Conservation (phyloP, 2,888 invertebrate genomes). For the Drosophila longiperda region DNA sequence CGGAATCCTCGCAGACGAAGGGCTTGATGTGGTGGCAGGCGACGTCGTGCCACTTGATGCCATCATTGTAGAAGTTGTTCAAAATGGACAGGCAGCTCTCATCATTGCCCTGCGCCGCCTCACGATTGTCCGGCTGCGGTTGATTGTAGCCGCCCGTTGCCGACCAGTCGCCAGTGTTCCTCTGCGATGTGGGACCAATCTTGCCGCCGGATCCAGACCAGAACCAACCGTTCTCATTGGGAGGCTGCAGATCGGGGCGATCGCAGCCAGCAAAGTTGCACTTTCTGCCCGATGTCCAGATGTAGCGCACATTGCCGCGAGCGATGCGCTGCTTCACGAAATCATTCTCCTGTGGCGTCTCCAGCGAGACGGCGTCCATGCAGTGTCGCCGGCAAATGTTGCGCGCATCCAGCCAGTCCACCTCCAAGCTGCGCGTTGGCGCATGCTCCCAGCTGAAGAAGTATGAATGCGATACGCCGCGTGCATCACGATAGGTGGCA, state of each 20-base stretch:
- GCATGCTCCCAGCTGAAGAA: constrained; percentile 97
- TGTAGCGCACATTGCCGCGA: constrained; percentile 91
- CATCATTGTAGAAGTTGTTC: constrained; percentile 96
- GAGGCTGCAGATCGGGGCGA: constrained; percentile 92
- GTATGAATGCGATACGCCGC: constrained; percentile 95
- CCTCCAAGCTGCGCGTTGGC: constrained; percentile 92
- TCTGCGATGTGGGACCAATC: constrained; percentile 94
- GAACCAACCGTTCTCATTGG: constrained; percentile 95
- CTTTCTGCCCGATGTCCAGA: constrained; percentile 96
- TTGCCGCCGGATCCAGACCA: constrained; percentile 97
- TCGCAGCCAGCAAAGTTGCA: constrained; percentile 97
- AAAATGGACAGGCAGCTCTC: constrained; percentile 95
- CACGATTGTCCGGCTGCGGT: constrained; percentile 95
- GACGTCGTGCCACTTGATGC: constrained; percentile 94
- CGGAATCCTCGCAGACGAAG: constrained; percentile 96
- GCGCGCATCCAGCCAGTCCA: constrained; percentile 95
- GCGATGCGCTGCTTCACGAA: constrained; percentile 94
- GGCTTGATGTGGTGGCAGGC: constrained; percentile 94
- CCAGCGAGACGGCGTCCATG: constrained; percentile 96
- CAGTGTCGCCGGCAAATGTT: constrained; percentile 96
- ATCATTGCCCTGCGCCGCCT: constrained; percentile 96
- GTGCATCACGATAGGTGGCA: constrained; percentile 93
- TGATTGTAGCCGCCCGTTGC: constrained; percentile 94
- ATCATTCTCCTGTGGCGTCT: constrained; percentile 95
- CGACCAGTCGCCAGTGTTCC: constrained; percentile 96